phyloP scores from a whole-genome alignment of 2,888 invertebrate species.

The Stenolophus ochropezus region DNA sequence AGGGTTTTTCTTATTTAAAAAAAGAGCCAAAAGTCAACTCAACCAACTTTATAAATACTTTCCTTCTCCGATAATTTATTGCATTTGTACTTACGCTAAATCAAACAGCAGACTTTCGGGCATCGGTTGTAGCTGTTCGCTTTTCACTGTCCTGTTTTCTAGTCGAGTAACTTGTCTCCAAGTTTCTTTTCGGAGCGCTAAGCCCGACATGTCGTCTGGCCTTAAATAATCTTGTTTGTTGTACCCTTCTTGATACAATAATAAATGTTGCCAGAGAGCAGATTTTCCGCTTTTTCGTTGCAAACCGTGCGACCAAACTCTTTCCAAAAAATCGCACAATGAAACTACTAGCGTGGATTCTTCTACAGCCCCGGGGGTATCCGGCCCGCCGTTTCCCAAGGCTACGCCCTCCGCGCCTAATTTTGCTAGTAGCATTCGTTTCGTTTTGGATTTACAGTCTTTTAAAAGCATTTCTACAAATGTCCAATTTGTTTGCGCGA shows the following conservation, averaged over 20 bases:
- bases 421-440: slow-evolving; percentile 98
- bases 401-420: slow-evolving; percentile 98
- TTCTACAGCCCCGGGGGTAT: slow-evolving; percentile 85
- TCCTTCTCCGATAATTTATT: too few species aligned
- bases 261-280: slow-evolving; percentile 96
- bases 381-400: slow-evolving; percentile 87
- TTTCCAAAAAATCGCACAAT: slow-evolving; percentile 95
- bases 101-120: slow-evolving; percentile 92
- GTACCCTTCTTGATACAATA: slow-evolving; percentile 88
- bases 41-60: too few species aligned
- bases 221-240: slow-evolving; percentile 77
- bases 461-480: slow-evolving; percentile 98
- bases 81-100: slow-evolving; percentile 79
- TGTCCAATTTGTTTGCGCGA: slow-evolving; percentile 97
- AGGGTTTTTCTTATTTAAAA: too few species aligned
- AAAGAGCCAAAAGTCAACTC: too few species aligned
- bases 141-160: slow-evolving; percentile 67
- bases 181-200: slow-evolving; percentile 69
- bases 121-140: slow-evolving; percentile 79
- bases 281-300: slow-evolving; percentile 98
- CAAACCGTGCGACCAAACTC: slow-evolving; percentile 98
- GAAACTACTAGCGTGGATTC: slow-evolving; percentile 99
- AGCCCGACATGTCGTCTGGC: slow-evolving; percentile 71
- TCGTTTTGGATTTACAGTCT: slow-evolving; percentile 96
- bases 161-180: slow-evolving; percentile 68